Evolutionary conservation across 2,888 invertebrate species (phyloP).

Genomic region (Lasioglossum figueresi): DNA sequence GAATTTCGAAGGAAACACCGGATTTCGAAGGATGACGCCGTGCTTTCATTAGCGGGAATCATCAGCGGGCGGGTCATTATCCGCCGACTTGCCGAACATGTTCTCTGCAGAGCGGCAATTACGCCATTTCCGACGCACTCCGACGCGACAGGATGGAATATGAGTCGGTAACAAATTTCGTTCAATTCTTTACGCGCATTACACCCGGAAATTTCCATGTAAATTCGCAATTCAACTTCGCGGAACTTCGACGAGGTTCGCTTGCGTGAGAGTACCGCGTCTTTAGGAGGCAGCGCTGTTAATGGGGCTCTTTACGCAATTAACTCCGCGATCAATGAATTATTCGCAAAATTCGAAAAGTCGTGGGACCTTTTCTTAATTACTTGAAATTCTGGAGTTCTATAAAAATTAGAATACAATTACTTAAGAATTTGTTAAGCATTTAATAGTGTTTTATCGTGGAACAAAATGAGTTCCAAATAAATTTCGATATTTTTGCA

Average conservation of each 20-base stretch:
- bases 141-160: too few relatives aligned
- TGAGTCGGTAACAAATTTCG: background rate
- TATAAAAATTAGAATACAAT: background rate
- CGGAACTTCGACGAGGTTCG: background rate
- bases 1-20: background rate
- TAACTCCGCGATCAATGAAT: background rate
- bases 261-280: background rate
- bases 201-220: background rate
- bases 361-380: accelerated
- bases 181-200: slow-evolving; percentile 8
- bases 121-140: background rate
- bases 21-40: slow-evolving; percentile 7
- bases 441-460: background rate
- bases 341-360: background rate
- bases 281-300: background rate
- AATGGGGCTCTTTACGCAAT: background rate
- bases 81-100: background rate
- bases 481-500: background rate
- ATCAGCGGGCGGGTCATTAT: background rate
- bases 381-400: background rate
- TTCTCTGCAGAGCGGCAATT: background rate
- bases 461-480: background rate
- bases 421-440: background rate
- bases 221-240: slow-evolving; percentile 15
- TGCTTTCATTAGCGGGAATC: background rate